Base-by-base conservation (phyloP, 2,113 vertebrate genomes). In the Puffinus mauretanicus region DNA sequence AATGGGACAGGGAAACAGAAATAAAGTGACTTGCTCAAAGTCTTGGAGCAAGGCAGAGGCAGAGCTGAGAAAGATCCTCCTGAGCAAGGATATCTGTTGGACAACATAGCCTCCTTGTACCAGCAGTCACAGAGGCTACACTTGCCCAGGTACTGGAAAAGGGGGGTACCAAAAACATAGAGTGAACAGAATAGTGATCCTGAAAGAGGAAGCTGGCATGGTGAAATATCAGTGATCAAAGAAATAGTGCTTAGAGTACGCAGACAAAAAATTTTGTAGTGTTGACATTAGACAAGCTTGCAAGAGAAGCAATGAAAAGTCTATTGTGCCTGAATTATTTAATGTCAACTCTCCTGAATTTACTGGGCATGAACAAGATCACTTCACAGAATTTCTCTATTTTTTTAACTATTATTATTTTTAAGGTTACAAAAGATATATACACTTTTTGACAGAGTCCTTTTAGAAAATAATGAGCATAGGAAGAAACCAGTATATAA, bases 121-220 rank as follows among this genome's bases (percentile, higher is more conserved):
- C 29, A 60, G 13, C 30, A 29, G 30, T 79, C 57, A 47, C 12
- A 40, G 46, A 54, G 19, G 79, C 9, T 44, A 10, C 26, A 69
- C 19, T 2, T 81, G 7, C 5, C 10, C n/a, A 10, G 34, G 26
- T 29, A 26, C 29, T 52, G 9, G 6, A 66, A 65, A 77, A 73
- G 4, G 4, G 4, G 8, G 12, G 7, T 15, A 40, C 11, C 21
- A 60, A 66, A 91, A 81, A 1, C 9, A 51, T 0, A 65, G 26
- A 62, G 4, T 38, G 62, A 88, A 51, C 20, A 25, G 2, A 75
- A 27, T 5, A 61, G 24, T 20, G 60, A 44, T 30, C 24, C 70
- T 71, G 24, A 65, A 76, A 60, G 24, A 73, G 20, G 29, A 83
- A 94, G 10, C 3, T 54, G 17, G 6, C 34, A 34, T 24, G 34